Percentiles rank a stretch among this genome's conserved stretches.
phyloP scores from a whole-genome alignment of 2,888 invertebrate species.

The Hemistola chrysoprasaria region DNA sequence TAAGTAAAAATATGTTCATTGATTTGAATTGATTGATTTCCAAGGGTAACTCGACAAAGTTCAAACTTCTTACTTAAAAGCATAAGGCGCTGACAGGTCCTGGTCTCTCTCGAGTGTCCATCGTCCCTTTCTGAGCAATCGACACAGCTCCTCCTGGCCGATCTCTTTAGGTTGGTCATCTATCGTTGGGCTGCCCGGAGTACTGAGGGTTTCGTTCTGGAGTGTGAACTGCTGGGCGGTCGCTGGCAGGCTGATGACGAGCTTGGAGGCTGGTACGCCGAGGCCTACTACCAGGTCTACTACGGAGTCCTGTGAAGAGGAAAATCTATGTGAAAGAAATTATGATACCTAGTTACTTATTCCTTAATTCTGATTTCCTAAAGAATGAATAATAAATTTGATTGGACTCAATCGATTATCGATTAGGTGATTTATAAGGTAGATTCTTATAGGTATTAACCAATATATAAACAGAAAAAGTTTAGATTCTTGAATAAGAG shows the following conservation, averaged over 20 bases:
- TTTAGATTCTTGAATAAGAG: no score
- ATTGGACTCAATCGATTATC: no score
- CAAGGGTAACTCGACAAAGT: no score
- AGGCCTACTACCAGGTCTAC: slow-evolving; percentile 87
- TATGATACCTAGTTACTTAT: no score
- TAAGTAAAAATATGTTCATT: no score
- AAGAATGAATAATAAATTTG: no score
- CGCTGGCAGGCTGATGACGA: slow-evolving; percentile 87
- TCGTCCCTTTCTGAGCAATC: slow-evolving; percentile 79
- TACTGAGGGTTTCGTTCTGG: slow-evolving; percentile 84
- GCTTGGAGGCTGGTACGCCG: slow-evolving; percentile 86
- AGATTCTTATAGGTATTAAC: no score
- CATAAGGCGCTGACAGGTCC: slow-evolving; percentile 89
- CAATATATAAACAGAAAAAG: no score
- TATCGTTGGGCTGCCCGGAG: slow-evolving; percentile 85
- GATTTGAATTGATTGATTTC: no score
- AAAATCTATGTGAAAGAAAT: not conserved
- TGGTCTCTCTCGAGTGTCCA: slow-evolving; percentile 91
- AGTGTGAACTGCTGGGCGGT: slow-evolving; percentile 86
- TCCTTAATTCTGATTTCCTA: no score
- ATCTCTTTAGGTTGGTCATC: slow-evolving; percentile 79
- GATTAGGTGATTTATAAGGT: no score
- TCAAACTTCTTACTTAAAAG: slow-evolving; percentile 83
- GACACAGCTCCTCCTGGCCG: slow-evolving; percentile 84
- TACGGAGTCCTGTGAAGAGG: slow-evolving; percentile 84